A percentile compares a stretch with the other conserved stretches of the same genome.
Conservation (phyloP, 2,113 vertebrate genomes). For the Chaenogobius annularis region DNA sequence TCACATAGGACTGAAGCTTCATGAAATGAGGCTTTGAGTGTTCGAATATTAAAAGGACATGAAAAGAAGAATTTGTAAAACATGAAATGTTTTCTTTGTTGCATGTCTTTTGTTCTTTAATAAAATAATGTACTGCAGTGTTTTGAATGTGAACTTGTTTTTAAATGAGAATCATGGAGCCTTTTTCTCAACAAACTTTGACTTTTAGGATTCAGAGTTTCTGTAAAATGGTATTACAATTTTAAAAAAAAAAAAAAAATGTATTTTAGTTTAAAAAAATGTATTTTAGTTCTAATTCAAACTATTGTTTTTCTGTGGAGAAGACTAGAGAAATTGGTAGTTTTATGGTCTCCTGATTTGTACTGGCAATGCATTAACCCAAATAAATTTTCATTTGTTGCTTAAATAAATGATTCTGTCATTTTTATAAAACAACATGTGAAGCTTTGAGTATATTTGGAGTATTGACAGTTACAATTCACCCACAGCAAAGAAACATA, state of each 20-base stretch:
- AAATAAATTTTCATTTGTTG: conserved; percentile 98
- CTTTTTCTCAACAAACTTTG: conserved; percentile 84
- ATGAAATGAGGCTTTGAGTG: conserved; percentile 80
- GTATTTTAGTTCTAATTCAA: conserved; percentile 81
- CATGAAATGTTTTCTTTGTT: conserved; percentile 82
- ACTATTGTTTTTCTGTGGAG: conserved; percentile 85
- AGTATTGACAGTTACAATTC: background rate
- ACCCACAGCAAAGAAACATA: no score
- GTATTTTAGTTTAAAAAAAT: no score
- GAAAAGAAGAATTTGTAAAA: conserved; percentile 77
- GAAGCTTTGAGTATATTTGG: background rate
- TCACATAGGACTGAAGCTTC: conserved; percentile 74
- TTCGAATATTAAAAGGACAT: conserved; percentile 70
- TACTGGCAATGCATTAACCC: conserved; percentile 94
- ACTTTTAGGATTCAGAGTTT: conserved; percentile 84
- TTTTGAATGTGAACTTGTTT: conserved; percentile 80
- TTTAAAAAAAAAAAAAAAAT: conserved; percentile 73
- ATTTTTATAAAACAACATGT: conserved; percentile 33
- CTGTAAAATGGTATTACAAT: conserved; percentile 82
- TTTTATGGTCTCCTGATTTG: conserved; percentile 95
- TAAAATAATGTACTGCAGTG: conserved; percentile 78
- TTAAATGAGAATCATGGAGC: conserved; percentile 74
- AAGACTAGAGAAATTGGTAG: conserved; percentile 85
- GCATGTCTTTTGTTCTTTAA: conserved; percentile 82
- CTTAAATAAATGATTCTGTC: conserved; percentile 67